A percentile compares a stretch with the other conserved stretches of the same genome.
Evolutionary conservation across 2,888 invertebrate species (phyloP).

Genomic region (Fragum fragum): DNA sequence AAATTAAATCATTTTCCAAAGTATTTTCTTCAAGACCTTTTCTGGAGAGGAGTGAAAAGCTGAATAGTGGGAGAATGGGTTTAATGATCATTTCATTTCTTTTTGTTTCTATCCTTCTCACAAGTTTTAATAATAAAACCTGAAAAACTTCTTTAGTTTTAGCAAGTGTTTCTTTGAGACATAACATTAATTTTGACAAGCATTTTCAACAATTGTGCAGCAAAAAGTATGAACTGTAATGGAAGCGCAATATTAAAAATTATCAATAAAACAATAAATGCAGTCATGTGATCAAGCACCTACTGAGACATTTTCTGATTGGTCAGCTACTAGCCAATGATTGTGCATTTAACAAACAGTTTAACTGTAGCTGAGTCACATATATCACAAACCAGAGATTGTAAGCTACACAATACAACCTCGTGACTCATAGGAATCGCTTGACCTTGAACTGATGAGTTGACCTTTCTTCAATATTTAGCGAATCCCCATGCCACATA

Average conservation of each 20-base stretch:
- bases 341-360: slow-evolving; percentile 52
- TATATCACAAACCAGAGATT: slow-evolving; percentile 65
- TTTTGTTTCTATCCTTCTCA: no score
- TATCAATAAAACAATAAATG: slow-evolving; percentile 20
- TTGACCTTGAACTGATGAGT: slow-evolving; percentile 37
- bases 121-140: no score
- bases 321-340: slow-evolving; percentile 67
- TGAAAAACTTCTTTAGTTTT: no score
- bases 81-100: no score
- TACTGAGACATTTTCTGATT: slow-evolving; percentile 63
- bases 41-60: no score
- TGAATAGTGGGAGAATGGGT: no score
- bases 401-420: slow-evolving; percentile 19
- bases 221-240: slow-evolving; percentile 16
- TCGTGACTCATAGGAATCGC: slow-evolving; percentile 28
- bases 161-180: background rate
- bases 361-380: slow-evolving; percentile 60
- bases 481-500: slow-evolving; percentile 81
- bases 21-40: no score
- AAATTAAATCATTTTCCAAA: no score
- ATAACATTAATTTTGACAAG: background rate
- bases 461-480: slow-evolving; percentile 54
- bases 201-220: background rate
- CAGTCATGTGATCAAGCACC: slow-evolving; percentile 67
- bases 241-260: slow-evolving; percentile 33